Conservation (phyloP, 2,888 invertebrate genomes). For the Steinernema carpocapsae region DNA sequence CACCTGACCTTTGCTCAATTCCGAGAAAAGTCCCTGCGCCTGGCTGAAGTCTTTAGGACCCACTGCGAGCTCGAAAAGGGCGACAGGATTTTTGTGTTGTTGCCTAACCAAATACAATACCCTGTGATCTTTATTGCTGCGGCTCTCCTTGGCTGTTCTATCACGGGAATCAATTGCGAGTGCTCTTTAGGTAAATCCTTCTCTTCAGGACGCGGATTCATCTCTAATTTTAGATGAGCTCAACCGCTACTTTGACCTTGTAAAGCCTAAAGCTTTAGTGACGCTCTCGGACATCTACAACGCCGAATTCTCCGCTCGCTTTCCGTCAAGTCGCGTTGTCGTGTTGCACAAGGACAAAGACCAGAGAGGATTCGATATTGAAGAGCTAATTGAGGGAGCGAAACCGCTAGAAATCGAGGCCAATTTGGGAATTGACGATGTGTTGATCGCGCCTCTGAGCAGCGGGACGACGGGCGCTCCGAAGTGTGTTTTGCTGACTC, state of each 20-base stretch:
- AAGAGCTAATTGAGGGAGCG: conserved; percentile 30
- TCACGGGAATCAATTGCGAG: conserved; percentile 36
- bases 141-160: conserved; percentile 34
- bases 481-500: conserved; percentile 62
- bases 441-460: conserved; percentile 54
- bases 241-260: conserved; percentile 33
- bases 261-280: conserved; percentile 36
- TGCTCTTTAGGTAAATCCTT: conserved; percentile 6
- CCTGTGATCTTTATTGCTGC: conserved; percentile 38
- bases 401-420: not conserved
- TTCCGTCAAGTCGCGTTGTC: conserved; percentile 15
- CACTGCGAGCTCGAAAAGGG: conserved; percentile 41
- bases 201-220: not conserved
- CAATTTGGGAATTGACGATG: conserved; percentile 39
- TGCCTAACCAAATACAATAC: conserved; percentile 53
- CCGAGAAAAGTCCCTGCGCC: conserved; percentile 28
- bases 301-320: conserved; percentile 19
- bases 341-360: conserved; percentile 35
- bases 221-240: conserved; percentile 40
- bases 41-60: conserved; percentile 36
- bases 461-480: conserved; percentile 62
- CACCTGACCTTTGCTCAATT: conserved; percentile 38
- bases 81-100: conserved; percentile 50
- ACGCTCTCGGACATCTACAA: conserved; percentile 40
- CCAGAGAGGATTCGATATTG: conserved; percentile 38